Evolutionary conservation across 1,140 invertebrate species (phyloP), one percentile per base, ranked within the genome.

Genomic region (Colletes gigas): DNA sequence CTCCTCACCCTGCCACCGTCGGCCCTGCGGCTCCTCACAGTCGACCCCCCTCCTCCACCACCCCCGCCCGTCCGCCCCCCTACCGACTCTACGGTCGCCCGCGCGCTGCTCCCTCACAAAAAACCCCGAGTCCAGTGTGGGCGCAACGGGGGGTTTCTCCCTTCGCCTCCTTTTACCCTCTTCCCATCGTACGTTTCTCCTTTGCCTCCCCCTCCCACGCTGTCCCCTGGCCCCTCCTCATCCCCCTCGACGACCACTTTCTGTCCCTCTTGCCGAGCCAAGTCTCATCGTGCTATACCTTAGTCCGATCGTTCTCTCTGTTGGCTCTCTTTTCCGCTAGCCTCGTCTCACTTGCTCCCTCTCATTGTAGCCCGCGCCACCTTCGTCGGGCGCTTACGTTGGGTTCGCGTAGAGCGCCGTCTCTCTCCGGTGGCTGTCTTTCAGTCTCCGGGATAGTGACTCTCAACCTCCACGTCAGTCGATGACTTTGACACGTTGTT

Each of bases 131-230:
- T 92, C 91, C 90, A 91, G 91, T 88, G 88, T 89, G 89, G 88
- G 88, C 90, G 90, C 90, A 88, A 89, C 88, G 90, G 92, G 90
- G 89, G 89, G 86, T 88, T 89, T 90, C 85, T 90, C 90, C 90
- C 89, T 88, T 90, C 83, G 84, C 83, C 82, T 88, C 88, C 86
- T 88, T 90, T 89, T 86, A 86, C 89, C 85, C 89, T 89, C 90
- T 89, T 86, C 81, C 89, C 88, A 86, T 90, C 87, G 85, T 88
- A 83, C 78, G 67, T 81, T 81, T 80, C 88, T 80, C 52, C 83
- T 81, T 83, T 84, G 76, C 79, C 50, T 73, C 73, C 84, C 77
- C 72, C 76, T 84, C 70, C 69, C 68, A 69, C 75, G 30, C 30
- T 30, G 30, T 30, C 30, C 72, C 21, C 67, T 44, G 19, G 76